Evolutionary conservation across 2,888 invertebrate genomes (phyloP), one percentile per base, ranked within the genome.

Genomic region (Andrena bicolor): DNA sequence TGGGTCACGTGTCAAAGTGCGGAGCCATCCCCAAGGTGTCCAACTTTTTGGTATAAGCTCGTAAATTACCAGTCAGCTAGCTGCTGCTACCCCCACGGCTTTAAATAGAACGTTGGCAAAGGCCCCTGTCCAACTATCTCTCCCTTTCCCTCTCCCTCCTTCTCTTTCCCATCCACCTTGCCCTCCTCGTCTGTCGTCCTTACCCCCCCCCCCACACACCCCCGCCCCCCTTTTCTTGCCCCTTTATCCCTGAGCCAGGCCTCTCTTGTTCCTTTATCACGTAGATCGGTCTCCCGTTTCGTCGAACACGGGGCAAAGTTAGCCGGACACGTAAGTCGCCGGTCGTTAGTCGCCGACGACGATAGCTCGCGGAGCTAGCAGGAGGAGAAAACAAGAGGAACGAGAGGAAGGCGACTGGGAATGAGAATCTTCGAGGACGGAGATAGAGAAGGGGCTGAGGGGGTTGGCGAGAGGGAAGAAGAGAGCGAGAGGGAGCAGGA

Each of bases 1-100:
- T 93, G 89, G 93, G 93, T 93, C 93, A 90, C 90, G 90, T 92
- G 93, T 93, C 93, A 93, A 93, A 93, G 91, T 90, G 91, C 92
- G 88, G 90, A 90, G 90, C 90, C 90, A 91, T 92, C 90, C 90
- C 91, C 89, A 90, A 92, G 91, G 91, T 92, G 92, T 92, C 91
- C 90, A 92, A 92, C 90, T 89, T 90, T 92, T 90, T 90, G 86
- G 88, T 89, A 89, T 89, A 91, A 91, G 90, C 93, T 93, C 93
- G 92, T 93, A 93, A 93, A 93, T 93, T 93, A 93, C 90, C 87
- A 86, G 86, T 88, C 85, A 89, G 89, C 90, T 86, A 88, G 88
- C 87, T 88, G 85, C 81, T 82, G 80, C 90, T 89, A 90, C 86
- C 90, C 90, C 86, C 87, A 89, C 87, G 88, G 90, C 90, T 93